These are phyloP conservation scores for Pelobates fuscus DNA, from an alignment of 2,113 vertebrate species.

Conservation along the genomic window DNA sequence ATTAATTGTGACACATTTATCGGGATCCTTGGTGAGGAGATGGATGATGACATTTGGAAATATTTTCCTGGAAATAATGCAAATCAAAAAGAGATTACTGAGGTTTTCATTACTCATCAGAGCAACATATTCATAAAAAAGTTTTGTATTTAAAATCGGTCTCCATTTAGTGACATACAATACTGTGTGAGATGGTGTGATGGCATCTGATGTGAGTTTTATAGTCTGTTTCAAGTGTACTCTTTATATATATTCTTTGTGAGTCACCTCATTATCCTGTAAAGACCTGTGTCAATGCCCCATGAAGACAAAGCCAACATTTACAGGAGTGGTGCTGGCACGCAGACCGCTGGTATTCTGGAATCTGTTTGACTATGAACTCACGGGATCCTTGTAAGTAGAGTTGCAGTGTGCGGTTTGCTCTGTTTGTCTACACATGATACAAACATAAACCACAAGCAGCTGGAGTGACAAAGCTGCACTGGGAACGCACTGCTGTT, in stretches of 20 bases:
- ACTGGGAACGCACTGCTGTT: not conserved
- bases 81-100: no score
- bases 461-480: not conserved
- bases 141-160: no score
- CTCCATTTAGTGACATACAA: no score
- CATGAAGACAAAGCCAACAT: not conserved
- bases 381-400: not conserved
- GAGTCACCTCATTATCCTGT: not conserved
- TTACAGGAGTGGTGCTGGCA: not conserved
- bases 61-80: no score
- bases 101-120: no score
- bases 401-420: not conserved
- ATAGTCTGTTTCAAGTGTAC: no score
- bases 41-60: no score
- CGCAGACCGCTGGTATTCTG: not conserved
- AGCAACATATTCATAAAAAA: no score
- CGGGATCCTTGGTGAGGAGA: no score
- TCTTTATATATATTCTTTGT: not conserved
- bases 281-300: not conserved
- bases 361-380: not conserved
- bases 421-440: not conserved
- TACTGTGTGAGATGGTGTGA: no score
- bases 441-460: conserved; percentile 6
- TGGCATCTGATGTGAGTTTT: no score
- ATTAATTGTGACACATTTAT: no score